A percentile compares a stretch with the other conserved stretches of the same genome.
These are phyloP conservation scores for Pseudocheirus occidentalis DNA, from an alignment of 2,797 vertebrate species.

Conservation along the genomic window DNA sequence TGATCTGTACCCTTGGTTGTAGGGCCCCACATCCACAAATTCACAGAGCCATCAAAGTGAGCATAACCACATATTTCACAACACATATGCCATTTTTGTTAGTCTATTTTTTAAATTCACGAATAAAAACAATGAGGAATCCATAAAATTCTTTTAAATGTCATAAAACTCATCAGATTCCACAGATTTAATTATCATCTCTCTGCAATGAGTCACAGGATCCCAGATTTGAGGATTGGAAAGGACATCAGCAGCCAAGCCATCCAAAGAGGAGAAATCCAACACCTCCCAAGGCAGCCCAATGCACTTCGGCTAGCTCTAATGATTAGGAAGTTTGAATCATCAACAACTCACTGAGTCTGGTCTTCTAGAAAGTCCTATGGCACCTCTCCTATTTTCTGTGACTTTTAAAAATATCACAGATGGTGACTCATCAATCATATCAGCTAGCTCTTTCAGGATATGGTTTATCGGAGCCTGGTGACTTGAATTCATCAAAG, in stretches of 20 bases:
- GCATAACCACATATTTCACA: background rate
- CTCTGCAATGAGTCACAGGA: background rate
- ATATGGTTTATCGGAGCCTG: background rate
- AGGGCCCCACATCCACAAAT: background rate
- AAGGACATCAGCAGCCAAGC: background rate
- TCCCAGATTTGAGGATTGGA: background rate
- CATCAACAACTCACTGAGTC: background rate
- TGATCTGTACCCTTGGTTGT: background rate
- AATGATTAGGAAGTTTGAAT: background rate
- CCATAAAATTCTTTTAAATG: background rate
- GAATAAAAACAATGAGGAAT: background rate
- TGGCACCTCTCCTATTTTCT: background rate
- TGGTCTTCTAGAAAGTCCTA: background rate
- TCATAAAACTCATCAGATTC: background rate
- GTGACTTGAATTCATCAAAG: background rate
- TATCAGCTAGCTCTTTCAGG: background rate
- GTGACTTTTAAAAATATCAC: background rate
- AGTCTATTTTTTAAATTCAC: background rate
- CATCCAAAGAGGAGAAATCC: background rate
- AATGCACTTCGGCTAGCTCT: background rate
- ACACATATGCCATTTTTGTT: background rate
- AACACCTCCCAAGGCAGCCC: background rate
- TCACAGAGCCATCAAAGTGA: background rate
- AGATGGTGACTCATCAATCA: background rate
- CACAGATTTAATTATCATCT: background rate